Percentiles rank a stretch among this genome's conserved stretches.
phyloP scores from a whole-genome alignment of 2,888 invertebrate genomes.

The Eupeodes latifasciatus region DNA sequence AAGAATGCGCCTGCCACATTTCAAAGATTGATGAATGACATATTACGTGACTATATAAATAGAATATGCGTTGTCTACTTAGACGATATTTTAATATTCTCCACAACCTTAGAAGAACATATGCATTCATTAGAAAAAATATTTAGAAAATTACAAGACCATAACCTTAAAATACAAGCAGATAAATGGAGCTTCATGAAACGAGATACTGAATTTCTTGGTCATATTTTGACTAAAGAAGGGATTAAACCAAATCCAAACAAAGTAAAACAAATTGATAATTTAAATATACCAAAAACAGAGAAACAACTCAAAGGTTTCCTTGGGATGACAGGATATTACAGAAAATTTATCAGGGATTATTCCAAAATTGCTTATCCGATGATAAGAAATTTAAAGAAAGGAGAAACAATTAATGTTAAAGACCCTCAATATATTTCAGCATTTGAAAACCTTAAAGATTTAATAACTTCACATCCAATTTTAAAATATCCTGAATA shows the following conservation, averaged over 20 bases:
- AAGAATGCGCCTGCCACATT: conserved; percentile 53
- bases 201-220: background rate
- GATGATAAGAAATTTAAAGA: conserved; percentile 66
- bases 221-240: too few species aligned
- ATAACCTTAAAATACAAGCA: too few species aligned
- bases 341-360: conserved; percentile 53
- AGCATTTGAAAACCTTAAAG: conserved; percentile 69
- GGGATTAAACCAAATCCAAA: too few species aligned
- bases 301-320: too few species aligned
- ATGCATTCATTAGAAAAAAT: conserved; percentile 28
- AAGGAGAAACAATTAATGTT: conserved; percentile 53
- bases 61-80: background rate
- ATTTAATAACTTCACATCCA: conserved; percentile 43
- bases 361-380: too few species aligned
- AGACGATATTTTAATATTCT: too few species aligned
- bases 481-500: conserved; percentile 69
- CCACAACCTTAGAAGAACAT: too few species aligned
- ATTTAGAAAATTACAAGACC: conserved; percentile 50
- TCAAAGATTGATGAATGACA: background rate
- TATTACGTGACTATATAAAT: background rate
- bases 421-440: conserved; percentile 61
- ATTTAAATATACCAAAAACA: too few species aligned
- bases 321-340: background rate
- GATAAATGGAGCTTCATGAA: background rate
- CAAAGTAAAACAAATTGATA: too few species aligned